These are phyloP conservation scores for Heliconius charithonia DNA, from an alignment of 2,888 invertebrate species.

Conservation along the genomic window DNA sequence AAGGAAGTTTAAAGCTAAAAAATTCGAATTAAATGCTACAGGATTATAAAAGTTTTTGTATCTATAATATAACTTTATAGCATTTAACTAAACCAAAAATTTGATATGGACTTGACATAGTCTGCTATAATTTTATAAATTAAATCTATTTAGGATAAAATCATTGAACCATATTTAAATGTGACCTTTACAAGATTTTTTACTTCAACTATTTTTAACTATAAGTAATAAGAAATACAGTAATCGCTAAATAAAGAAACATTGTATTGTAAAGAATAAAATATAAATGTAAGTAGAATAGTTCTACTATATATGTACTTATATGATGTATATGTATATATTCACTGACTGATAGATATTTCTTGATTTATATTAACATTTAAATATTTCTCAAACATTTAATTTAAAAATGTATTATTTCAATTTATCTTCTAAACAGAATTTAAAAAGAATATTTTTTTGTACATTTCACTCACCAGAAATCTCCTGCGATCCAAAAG, in stretches of 20 bases:
- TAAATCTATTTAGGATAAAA: background rate
- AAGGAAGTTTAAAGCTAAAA: no score
- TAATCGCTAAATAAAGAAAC: no score
- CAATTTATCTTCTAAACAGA: background rate
- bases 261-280: no score
- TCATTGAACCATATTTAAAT: background rate
- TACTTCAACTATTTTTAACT: background rate
- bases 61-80: background rate
- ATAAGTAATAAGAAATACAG: no score
- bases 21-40: no score
- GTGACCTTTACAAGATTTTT: slow-evolving; percentile 3
- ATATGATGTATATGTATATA: no score
- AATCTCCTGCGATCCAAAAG: slow-evolving; percentile 91
- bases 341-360: no score
- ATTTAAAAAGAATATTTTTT: background rate
- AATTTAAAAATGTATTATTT: background rate
- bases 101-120: slow-evolving; percentile 7
- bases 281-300: no score
- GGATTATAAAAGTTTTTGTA: no score
- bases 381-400: no score
- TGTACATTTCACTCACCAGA: slow-evolving; percentile 78
- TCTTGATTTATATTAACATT: no score
- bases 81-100: background rate
- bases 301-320: no score
- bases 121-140: background rate